Conservation (phyloP, 2,113 vertebrate species). For the Saccopteryx leptura region DNA sequence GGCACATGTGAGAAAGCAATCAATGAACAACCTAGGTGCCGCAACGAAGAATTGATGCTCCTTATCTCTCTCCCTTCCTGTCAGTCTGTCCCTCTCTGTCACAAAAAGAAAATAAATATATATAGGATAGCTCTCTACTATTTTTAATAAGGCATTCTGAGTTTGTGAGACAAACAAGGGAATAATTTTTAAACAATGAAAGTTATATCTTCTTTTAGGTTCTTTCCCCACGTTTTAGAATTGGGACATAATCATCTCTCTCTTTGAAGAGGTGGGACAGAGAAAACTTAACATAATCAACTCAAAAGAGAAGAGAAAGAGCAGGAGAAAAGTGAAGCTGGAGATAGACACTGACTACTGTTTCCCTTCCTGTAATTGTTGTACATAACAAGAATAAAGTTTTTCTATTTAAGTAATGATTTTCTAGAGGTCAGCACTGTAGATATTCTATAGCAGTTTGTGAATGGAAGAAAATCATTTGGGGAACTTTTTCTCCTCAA, state of each 20-base stretch:
- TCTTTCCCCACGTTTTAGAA: conserved; percentile 4
- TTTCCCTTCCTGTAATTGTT: conserved; percentile 31
- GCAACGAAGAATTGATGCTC: no score
- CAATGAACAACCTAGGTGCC: no score
- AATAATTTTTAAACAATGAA: background rate
- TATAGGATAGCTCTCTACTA: background rate
- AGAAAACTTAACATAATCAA: background rate
- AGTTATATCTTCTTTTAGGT: background rate
- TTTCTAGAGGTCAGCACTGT: background rate
- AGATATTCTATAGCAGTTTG: conserved; percentile 42
- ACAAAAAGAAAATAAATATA: no score
- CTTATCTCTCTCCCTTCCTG: no score
- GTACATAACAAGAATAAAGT: conserved; percentile 51
- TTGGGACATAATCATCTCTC: background rate
- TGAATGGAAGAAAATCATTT: conserved; percentile 32
- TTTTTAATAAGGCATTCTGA: conserved; percentile 43
- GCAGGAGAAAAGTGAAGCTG: background rate
- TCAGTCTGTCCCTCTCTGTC: no score
- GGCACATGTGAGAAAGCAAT: no score
- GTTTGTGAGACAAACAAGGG: conserved; percentile 19
- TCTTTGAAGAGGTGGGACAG: background rate
- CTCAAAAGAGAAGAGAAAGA: conserved; percentile 39
- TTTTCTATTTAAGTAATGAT: conserved; percentile 59
- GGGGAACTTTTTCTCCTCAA: conserved; percentile 54
- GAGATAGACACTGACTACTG: conserved; percentile 1